phyloP scores from a whole-genome alignment of 2,113 vertebrate genomes.

The Cettia cetti region DNA sequence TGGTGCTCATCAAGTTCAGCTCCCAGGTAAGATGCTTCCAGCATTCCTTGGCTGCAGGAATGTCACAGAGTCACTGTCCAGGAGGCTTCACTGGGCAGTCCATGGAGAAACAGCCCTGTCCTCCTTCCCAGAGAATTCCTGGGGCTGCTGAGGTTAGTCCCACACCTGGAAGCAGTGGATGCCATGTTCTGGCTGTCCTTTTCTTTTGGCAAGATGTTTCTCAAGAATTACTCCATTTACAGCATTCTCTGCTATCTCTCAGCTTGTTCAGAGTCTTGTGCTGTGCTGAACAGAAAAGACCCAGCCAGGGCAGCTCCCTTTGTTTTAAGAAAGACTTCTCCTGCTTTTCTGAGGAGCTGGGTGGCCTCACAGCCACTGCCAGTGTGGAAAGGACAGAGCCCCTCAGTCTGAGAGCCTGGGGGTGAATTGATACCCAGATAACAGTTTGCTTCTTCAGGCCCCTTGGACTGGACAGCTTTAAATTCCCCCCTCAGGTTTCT shows the following conservation, averaged over 20 bases:
- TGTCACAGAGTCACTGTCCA: neutral
- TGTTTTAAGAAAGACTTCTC: neutral
- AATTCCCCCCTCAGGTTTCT: neutral
- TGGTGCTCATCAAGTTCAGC: conserved; percentile 95
- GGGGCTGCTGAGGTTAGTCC: neutral
- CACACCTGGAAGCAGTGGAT: neutral
- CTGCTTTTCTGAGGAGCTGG: neutral
- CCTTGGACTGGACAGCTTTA: neutral
- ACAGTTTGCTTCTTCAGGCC: neutral
- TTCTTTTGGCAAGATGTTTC: neutral
- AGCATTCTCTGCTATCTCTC: neutral
- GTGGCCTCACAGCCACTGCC: neutral
- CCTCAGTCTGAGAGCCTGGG: neutral
- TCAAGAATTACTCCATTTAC: neutral
- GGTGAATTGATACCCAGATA: neutral
- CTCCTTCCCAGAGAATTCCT: neutral
- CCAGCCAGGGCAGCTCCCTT: neutral
- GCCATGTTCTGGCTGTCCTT: neutral
- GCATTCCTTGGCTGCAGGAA: neutral
- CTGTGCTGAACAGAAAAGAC: neutral
- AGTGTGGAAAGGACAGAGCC: neutral
- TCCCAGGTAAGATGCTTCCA: conserved; percentile 73
- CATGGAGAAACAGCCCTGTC: neutral
- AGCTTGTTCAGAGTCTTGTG: accelerated
- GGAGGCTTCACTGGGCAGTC: neutral